phyloP scores from a whole-genome alignment of 2,888 invertebrate genomes.

The Apeira syringaria region DNA sequence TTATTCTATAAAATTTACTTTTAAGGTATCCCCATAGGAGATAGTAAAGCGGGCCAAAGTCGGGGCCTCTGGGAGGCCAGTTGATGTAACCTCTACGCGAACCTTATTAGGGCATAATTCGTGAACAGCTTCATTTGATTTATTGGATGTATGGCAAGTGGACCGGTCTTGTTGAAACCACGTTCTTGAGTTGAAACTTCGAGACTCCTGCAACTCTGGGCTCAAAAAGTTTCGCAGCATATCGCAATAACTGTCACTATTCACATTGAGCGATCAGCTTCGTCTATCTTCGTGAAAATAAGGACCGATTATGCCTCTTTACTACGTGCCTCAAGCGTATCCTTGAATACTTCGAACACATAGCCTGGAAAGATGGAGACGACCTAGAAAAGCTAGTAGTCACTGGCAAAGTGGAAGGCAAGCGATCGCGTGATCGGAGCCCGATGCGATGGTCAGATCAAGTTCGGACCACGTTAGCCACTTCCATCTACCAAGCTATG shows the following conservation, averaged over 20 bases:
- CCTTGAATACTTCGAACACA: too few relatives aligned
- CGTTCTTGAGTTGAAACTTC: constrained; percentile 29
- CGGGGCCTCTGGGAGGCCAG: constrained; percentile 3
- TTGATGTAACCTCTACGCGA: constrained; percentile 17
- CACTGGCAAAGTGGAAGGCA: too few relatives aligned
- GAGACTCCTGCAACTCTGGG: constrained; percentile 22
- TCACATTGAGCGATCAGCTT: constrained; percentile 27
- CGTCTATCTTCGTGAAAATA: constrained; percentile 11
- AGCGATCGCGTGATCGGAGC: too few relatives aligned
- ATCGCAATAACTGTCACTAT: constrained; percentile 30
- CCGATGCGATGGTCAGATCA: too few relatives aligned
- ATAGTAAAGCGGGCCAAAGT: constrained; percentile 17
- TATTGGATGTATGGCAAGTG: constrained; percentile 27
- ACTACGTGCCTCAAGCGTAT: constrained; percentile 1
- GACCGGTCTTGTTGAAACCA: constrained; percentile 27
- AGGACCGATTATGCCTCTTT: constrained; percentile 4
- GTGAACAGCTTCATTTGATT: constrained; percentile 20
- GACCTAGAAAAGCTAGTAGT: too few relatives aligned
- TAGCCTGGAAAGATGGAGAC: too few relatives aligned
- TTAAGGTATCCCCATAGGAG: constrained; percentile 24
- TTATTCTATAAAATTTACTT: constrained; percentile 27
- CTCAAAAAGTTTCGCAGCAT: constrained; percentile 29
- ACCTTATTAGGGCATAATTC: constrained; percentile 26
- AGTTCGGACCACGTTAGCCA: too few relatives aligned
- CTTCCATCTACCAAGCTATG: too few relatives aligned